phyloP scores from a whole-genome alignment of 1,140 invertebrate genomes.

The Eupeodes corollae region DNA sequence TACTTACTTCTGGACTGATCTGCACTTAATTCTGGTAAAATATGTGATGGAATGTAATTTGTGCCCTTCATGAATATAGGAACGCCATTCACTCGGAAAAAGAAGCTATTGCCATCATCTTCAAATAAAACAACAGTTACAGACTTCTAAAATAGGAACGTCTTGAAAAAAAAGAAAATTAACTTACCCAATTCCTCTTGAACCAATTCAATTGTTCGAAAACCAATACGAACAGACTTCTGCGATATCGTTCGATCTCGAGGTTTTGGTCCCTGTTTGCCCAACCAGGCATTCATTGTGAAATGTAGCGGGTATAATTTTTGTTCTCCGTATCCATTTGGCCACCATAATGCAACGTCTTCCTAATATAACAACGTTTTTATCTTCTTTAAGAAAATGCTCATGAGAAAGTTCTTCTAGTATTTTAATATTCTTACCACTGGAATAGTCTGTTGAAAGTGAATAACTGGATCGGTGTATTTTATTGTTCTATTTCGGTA shows the following conservation, averaged over 20 bases:
- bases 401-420: no score
- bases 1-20: constrained; percentile 25
- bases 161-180: not conserved
- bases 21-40: constrained; percentile 67
- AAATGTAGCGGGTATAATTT: constrained; percentile 60
- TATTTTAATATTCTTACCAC: constrained; percentile 21
- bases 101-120: constrained; percentile 65
- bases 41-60: constrained; percentile 87
- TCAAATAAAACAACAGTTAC: not conserved
- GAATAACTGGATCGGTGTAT: constrained; percentile 22
- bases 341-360: constrained; percentile 74
- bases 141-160: no score
- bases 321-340: constrained; percentile 82
- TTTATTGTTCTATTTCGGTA: constrained; percentile 15
- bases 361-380: constrained; percentile 24
- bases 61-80: constrained; percentile 93
- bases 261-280: constrained; percentile 16
- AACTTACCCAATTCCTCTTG: constrained; percentile 48
- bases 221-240: constrained; percentile 59
- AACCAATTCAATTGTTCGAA: constrained; percentile 72
- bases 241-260: constrained; percentile 20
- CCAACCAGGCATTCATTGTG: constrained; percentile 30
- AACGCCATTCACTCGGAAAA: constrained; percentile 76
- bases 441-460: constrained; percentile 25
- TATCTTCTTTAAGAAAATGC: not conserved